Base-by-base conservation (phyloP, 2,888 invertebrate species). In the Polydrusus tereticollis region DNA sequence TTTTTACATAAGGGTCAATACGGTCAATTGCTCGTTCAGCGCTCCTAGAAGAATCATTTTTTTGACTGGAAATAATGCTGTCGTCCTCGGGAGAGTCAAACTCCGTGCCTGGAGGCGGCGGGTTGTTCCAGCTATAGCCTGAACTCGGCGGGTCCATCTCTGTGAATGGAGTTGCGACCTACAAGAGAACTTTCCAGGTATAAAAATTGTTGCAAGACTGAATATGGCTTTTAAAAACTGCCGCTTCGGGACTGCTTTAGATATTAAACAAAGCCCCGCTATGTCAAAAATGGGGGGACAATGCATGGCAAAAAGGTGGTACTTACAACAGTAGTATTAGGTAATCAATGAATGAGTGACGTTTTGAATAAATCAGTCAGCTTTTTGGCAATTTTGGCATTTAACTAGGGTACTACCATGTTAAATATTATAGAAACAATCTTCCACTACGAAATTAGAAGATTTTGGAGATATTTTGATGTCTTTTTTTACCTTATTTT, bases 161-260 rank as follows among this genome's bases (percentile, higher is more conserved):
- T 77, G 74, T 80, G 78, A 78, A 75, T 75, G 73, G 71, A 75
- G 80, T 81, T 78, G 80, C 77, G 79, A 85, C 86, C 86, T 86
- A 86, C 85, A 86, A 86, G 84, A 86, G 86, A 86, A 86, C 86
- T 86, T 85, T 70, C 85, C 85, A 86, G 85, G 85, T 86, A 85
- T 86, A 86, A 68, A 73, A 64, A 69, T 33, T 45, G 55, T 47
- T 63, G 63, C 55, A 43, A 58, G 29, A 63, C 64, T 38, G n/a
- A 23, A 55, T 41, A 67, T 47, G 57, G 58, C 52, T 58, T 57
- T 41, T 55, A 41, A 60, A 65, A 62, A 57, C 68, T 68, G 70
- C 67, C 52, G 66, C 67, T 38, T 47, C 62, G 23, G 26, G 65
- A 70, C 58, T 58, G 55, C 58, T 59, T 59, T 69, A 69, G 66